Evolutionary conservation across 53 echinoderm and acorn worm genomes (phyloP), one percentile per base, ranked within the genome.

Genomic region (Arbacia lixula): DNA sequence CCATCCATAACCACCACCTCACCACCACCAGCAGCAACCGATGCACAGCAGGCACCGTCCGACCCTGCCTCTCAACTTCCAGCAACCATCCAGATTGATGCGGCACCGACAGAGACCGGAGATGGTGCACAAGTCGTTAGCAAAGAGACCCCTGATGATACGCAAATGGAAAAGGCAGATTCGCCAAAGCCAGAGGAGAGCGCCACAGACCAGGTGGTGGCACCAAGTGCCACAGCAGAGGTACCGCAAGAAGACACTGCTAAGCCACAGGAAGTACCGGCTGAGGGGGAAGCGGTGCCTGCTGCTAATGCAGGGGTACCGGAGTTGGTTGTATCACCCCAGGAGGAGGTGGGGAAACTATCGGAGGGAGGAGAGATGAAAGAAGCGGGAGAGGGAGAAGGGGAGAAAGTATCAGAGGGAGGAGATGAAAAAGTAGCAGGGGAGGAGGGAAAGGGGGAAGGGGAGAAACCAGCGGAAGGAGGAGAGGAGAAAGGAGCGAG

Each of bases 251-350:
- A 66, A 27, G 43, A 33, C 17, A 71, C 71, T 6, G 71, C 49
- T 25, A 38, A 71, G 42, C 27, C 71, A 42, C 30, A 40, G 12
- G 71, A 71, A 24, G 50, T 19, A 28, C 41, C 46, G 12, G 27
- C 71, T 50, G 28, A 71, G 29, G 71, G 71, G 14, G 75, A 75
- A 53, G 75, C 75, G 20, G 75, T 22, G 26, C 43, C 43, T 24
- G 72, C 72, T 25, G 72, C 72, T 1, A 46, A 42, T 42, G 41
- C 66, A 27, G 19, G 29, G 49, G 71, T 29, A 2, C 41, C 40
- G 17, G 46, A 38, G 1, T 12, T 29, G 2, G 42, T 42, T 12
- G 41, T 43, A 71, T 29, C 71, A 49, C 46, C 46, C 8, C 5
- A 29, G 8, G 75, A 75, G 53, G 54, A 53, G 19, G 53, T 53